Evolutionary conservation across 30 jellyfish, hydroid and myxozoan species (phyloP), one percentile per base, ranked within the genome.

Genomic region (Catostylus mosaicus): DNA sequence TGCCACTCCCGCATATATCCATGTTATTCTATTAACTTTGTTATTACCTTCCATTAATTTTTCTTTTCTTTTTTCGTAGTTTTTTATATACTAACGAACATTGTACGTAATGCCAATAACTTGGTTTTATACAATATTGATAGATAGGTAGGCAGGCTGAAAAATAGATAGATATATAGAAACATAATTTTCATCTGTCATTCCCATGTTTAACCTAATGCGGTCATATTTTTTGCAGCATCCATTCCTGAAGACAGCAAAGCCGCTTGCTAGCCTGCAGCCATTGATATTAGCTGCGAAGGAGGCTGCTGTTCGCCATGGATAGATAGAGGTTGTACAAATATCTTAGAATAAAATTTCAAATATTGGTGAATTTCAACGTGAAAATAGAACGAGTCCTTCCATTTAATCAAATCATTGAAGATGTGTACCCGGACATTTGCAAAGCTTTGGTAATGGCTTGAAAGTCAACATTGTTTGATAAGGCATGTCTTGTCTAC

Each of bases 301-400:
- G 87, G 99, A 95, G 92, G 99, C 99, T 20, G 96, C 99, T 37
- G 97, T 97, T 14, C 87, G 99, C 29, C 99, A 95, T 60, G 98
- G 98, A 61, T 93, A 82, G 73, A 30, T 12, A 72, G 36, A 80
- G 75, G 84, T 70, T 69, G 92, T 70, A 82, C 32, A 82, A 56
- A 60, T 61, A 82, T 82, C 52, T 82, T 60, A 68, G 83, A 45
- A 67, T 80, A 63, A 63, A 59, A 66, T 80, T 63, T 43, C 66
- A 52, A 64, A 40, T 30, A 35, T 36, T 82, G 83, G 75, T 67
- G 31, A 65, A 77, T 77, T 77, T 33, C 72, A 77, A 29, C 26
- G 27, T 18, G 24, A 52, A 37, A 7, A 69, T 18, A 69, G 45
- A 48, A 26, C 40, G 36, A 38, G 30, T 11, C 19, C 31, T 23